Conservation (phyloP, 37 sponge, comb jelly and placozoan genomes). For the Bolinopsis microptera region DNA sequence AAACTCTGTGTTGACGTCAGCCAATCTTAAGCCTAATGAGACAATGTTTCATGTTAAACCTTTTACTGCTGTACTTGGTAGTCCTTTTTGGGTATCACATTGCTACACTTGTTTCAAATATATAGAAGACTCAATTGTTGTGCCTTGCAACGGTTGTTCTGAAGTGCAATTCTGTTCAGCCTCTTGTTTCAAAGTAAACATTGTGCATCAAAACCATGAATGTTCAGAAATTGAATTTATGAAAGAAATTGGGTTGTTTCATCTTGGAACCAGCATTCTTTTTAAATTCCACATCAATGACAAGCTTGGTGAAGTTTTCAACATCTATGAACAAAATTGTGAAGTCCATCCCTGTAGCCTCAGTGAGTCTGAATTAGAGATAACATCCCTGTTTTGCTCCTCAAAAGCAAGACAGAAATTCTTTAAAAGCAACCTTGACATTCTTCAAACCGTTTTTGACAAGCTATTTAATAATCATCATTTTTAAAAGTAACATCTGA, state of each 20-base stretch:
- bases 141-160: background rate
- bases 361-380: background rate
- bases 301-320: background rate
- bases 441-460: too few species aligned
- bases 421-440: too few species aligned
- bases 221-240: background rate
- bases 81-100: background rate
- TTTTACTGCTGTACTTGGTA: background rate
- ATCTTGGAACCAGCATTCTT: background rate
- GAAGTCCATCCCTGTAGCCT: background rate
- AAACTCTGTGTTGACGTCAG: background rate
- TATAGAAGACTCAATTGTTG: background rate
- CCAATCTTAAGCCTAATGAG: background rate
- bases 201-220: background rate
- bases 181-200: background rate
- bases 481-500: background rate
- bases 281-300: background rate
- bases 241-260: background rate
- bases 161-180: conserved; percentile 1
- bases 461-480: background rate
- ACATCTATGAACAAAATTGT: background rate
- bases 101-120: background rate
- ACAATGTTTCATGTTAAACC: background rate
- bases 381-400: background rate
- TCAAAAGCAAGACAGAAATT: background rate